phyloP scores from a whole-genome alignment of 2,797 vertebrate species.

The Discoglossus pictus region DNA sequence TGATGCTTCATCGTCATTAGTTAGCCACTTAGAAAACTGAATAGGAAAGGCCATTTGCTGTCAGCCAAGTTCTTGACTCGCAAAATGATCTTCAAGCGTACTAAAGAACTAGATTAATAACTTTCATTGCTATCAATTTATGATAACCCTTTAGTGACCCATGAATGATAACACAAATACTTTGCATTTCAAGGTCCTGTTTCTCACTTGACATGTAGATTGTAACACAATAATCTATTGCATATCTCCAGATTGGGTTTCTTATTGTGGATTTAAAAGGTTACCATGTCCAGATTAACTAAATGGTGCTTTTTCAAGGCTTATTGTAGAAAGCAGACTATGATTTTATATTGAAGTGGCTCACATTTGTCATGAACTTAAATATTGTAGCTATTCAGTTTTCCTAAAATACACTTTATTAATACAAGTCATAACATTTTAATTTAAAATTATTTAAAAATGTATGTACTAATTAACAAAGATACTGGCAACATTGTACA shows the following conservation, averaged over 20 bases:
- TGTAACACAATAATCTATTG: not conserved
- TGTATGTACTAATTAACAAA: no score
- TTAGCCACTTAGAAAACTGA: slow-evolving; percentile 74
- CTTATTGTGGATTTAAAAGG: not conserved
- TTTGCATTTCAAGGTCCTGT: not conserved
- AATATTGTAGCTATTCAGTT: no score
- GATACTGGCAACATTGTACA: no score
- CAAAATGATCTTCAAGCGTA: slow-evolving; percentile 71
- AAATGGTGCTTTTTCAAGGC: no score
- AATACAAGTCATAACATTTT: no score
- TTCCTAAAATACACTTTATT: no score
- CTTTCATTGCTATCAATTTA: slow-evolving; percentile 70
- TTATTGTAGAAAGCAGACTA: no score
- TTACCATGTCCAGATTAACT: not conserved
- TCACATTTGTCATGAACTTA: no score
- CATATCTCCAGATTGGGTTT: not conserved
- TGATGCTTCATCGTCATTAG: slow-evolving; percentile 78
- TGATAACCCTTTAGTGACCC: slow-evolving; percentile 75
- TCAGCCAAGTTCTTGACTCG: slow-evolving; percentile 86
- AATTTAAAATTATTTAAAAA: no score
- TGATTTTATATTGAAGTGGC: no score
- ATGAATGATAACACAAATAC: slow-evolving; percentile 7
- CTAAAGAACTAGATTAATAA: slow-evolving; percentile 84
- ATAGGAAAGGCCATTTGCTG: slow-evolving; percentile 78
- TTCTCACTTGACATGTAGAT: not conserved